Base-by-base conservation (phyloP, 1,140 invertebrate genomes). In the Hestina assimilis region DNA sequence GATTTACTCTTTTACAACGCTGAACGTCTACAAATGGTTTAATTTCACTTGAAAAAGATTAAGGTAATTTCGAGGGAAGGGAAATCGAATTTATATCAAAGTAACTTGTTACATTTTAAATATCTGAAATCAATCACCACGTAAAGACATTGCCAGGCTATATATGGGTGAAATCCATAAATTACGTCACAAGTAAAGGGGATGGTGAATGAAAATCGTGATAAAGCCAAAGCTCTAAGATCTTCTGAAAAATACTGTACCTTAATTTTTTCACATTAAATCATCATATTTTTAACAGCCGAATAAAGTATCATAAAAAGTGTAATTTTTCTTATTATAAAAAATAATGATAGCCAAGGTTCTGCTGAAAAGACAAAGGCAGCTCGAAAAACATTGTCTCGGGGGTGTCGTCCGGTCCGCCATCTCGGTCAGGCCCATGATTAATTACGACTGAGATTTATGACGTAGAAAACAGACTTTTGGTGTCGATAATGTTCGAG, bases 11-110 rank as follows among this genome's bases (percentile, higher is more conserved):
- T 59, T 57, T 56, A 26, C 59, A 59, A 59, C 57, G 61, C 35
- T 41, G 65, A 71, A 56, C 72, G 65, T 79, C 73, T 78, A 79
- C 74, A 83, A 83, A 83, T 80, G 76, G 69, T 79, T 79, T 81
- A 78, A 83, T 79, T 79, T 76, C 61, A 66, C 50, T 66, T n/a
- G 54, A 45, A 59, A 69, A 68, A 77, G 64, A 76, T 75, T 82
- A 69, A 75, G 59, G 68, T 53, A 67, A 72, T 66, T 71, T 66
- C 55, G 26, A 65, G 42, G 56, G 57, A 56, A 38, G 55, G 40
- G 29, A 43, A 59, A 57, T 21, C 24, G 45, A 57, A 48, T 38
- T n/a, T 12, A 48, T 48, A 41, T 35, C 48, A 12, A 52, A 35
- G 43, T 24, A 41, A 35, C 47, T 57, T 57, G 35, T 53, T 59